Evolutionary conservation across 2,113 vertebrate genomes (phyloP).

Genomic region (Nesogale talazaci): DNA sequence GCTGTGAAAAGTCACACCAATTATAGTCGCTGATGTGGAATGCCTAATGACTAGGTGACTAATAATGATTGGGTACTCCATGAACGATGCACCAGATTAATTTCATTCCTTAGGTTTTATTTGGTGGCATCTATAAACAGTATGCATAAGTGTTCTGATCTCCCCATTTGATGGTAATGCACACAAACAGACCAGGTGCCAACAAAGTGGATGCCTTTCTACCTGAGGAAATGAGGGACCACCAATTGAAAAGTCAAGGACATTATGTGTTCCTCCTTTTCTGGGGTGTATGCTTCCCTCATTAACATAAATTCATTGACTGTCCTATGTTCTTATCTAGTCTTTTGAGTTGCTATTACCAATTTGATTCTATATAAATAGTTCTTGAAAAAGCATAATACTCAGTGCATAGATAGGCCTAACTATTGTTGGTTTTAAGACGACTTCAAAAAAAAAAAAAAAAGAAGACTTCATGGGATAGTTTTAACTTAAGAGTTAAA

Average conservation of each 20-base stretch:
- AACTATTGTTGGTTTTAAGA: too few species aligned
- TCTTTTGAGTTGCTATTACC: too few species aligned
- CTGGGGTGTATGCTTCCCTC: too few species aligned
- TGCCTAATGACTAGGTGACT: conserved; percentile 19
- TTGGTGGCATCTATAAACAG: background rate
- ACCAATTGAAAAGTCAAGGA: background rate
- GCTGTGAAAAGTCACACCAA: background rate
- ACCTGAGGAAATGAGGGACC: background rate
- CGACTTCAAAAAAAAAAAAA: too few species aligned
- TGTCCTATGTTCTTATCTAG: too few species aligned
- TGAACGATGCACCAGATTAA: conserved; percentile 55
- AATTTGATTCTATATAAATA: too few species aligned
- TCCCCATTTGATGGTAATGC: background rate
- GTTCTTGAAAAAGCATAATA: too few species aligned
- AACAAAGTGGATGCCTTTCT: background rate
- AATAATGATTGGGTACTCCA: conserved; percentile 53
- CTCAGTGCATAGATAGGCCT: too few species aligned
- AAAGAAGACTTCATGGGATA: too few species aligned
- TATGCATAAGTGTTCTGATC: background rate
- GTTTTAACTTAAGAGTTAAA: too few species aligned
- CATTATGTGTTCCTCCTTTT: too few species aligned
- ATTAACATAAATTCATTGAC: too few species aligned
- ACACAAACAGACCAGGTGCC: background rate
- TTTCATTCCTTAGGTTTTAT: conserved; percentile 56
- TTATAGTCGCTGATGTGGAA: background rate